Evolutionary conservation across 2,888 invertebrate species (phyloP), one percentile per base, ranked within the genome.

Genomic region (Philaethria dido): DNA sequence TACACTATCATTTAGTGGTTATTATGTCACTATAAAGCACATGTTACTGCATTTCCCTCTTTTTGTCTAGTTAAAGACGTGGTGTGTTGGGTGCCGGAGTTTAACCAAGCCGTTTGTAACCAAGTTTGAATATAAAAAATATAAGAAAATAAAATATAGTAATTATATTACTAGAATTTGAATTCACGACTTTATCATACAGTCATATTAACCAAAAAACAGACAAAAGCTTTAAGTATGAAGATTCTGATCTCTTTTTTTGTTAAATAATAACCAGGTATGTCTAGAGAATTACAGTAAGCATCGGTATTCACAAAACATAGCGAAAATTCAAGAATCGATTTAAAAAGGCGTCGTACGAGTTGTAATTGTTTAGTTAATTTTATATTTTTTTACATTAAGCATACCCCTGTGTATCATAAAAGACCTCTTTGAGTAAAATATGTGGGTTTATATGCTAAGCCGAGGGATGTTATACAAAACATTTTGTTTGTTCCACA

Each of bases 401-500:
- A 20, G 45, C 25, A 29, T 60, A 20, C 54, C 45, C 52, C 14
- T 48, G 29, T 22, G 39, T 47, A 20, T 42, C 25, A 42, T 64
- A 64, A 48, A 68, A 39, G 54, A 42, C 42, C 39, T 55, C 60
- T 54, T 42, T 68, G 52, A 45, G 60, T 39, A 20, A 68, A 68
- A 68, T 68, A 68, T 64, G 64, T 50, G 62, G 60, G 39, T n/a
- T 52, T 60, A 50, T 61, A 45, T 36, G 39, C 18, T 57, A 48
- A 64, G 60, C 44, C 52, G 59, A 22, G 52, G 66, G 64, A 39
- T 60, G 39, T 60, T 33, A 45, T 47, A 69, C 55, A 69, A 69
- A 55, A 66, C 55, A 62, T 66, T 55, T 11, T 66, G 55, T 69
- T 69, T 69, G 64, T 57, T 48, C 39, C 48, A 57, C 48, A 42